A percentile compares a stretch with the other conserved stretches of the same genome.
These are phyloP conservation scores for Scortum barcoo DNA, from an alignment of 2,113 vertebrate species.

Conservation along the genomic window DNA sequence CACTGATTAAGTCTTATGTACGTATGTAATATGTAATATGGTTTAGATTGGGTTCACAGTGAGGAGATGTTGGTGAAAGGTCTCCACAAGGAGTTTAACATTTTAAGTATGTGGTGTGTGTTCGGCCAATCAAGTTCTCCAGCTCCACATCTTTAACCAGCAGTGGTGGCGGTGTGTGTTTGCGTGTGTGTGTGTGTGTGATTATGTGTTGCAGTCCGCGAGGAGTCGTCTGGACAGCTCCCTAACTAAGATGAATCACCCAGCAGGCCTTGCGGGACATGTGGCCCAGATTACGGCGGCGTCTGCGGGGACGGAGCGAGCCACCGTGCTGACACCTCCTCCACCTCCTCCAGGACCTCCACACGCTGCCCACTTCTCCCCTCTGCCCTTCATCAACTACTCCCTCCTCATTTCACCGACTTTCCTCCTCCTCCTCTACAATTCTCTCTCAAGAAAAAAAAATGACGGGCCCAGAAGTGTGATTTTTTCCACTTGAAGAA, in stretches of 20 bases:
- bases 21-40: not conserved
- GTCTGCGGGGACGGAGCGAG: conserved; percentile 38
- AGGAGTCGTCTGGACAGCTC: conserved; percentile 69
- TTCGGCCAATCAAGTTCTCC: conserved; percentile 22
- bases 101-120: conserved; percentile 22
- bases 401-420: conserved; percentile 7
- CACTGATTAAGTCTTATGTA: not conserved
- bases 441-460: no score
- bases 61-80: not conserved
- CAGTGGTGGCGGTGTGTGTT: conserved; percentile 27
- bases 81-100: conserved; percentile 19
- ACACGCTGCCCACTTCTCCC: conserved; percentile 17
- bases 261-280: conserved; percentile 49
- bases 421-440: not conserved
- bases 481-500: conserved; percentile 29
- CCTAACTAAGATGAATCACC: conserved; percentile 79
- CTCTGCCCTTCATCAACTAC: conserved; percentile 31
- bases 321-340: conserved; percentile 16
- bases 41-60: not conserved
- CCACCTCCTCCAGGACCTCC: not conserved
- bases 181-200: conserved; percentile 31
- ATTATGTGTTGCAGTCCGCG: conserved; percentile 46
- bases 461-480: not conserved
- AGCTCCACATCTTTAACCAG: conserved; percentile 9
- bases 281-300: conserved; percentile 63